These are phyloP conservation scores for Sorex maritimensis DNA, from an alignment of 2,797 vertebrate genomes.

Conservation along the genomic window DNA sequence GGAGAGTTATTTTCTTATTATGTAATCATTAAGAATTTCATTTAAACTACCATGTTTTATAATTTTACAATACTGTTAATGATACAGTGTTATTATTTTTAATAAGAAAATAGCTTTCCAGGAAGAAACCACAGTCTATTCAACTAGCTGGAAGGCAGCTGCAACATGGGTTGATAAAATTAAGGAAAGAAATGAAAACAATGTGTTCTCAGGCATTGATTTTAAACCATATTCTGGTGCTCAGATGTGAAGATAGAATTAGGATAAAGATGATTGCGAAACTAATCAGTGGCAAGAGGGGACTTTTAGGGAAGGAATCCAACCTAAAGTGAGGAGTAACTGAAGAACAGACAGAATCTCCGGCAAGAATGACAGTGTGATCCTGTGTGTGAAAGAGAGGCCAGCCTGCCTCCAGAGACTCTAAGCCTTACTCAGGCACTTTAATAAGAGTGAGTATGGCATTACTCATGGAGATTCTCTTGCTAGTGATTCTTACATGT, in stretches of 20 bases:
- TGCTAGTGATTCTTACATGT: neutral
- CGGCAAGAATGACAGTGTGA: neutral
- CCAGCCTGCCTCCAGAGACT: neutral
- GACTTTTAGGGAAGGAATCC: constrained; percentile 13
- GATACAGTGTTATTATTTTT: too few relatives aligned
- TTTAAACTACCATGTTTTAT: too few relatives aligned
- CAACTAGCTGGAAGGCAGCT: neutral
- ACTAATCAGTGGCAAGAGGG: neutral
- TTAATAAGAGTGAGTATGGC: neutral
- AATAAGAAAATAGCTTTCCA: too few relatives aligned
- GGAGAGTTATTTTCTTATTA: too few relatives aligned
- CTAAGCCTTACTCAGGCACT: neutral
- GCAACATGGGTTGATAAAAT: neutral
- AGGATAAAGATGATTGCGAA: neutral
- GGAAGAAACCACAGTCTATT: neutral
- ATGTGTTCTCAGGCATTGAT: neutral
- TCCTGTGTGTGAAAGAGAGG: neutral
- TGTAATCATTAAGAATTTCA: too few relatives aligned
- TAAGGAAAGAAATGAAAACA: neutral
- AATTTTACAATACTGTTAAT: too few relatives aligned
- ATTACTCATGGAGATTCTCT: neutral
- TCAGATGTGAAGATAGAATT: neutral
- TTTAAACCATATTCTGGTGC: neutral
- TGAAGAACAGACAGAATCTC: neutral
- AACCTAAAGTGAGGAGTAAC: neutral